Conservation (phyloP, 2,797 vertebrate genomes). For the Eulemur albifrons region DNA sequence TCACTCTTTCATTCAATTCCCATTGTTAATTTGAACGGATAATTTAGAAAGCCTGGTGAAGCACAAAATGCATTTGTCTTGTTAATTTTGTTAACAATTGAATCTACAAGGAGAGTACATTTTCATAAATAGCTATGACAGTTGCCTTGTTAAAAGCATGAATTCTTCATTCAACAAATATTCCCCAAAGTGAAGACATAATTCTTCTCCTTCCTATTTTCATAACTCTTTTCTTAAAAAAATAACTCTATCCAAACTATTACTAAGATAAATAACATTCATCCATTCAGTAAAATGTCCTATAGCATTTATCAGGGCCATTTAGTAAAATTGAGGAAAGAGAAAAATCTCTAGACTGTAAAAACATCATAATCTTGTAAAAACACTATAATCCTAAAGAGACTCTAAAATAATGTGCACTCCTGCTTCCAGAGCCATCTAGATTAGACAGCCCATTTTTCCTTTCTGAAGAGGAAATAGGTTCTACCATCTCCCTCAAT, state of each 20-base stretch:
- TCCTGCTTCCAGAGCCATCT: neutral
- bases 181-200: slow-evolving; percentile 19
- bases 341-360: neutral
- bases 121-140: slow-evolving; percentile 61
- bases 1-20: slow-evolving; percentile 44
- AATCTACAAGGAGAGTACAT: slow-evolving; percentile 40
- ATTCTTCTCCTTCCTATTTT: neutral
- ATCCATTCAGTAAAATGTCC: neutral
- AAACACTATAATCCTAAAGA: neutral
- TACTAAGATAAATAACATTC: neutral
- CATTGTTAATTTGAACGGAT: slow-evolving; percentile 59
- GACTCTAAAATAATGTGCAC: neutral
- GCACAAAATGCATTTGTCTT: slow-evolving; percentile 66
- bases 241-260: neutral
- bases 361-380: neutral
- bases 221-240: neutral
- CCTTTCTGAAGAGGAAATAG: neutral
- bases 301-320: neutral
- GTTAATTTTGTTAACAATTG: slow-evolving; percentile 69
- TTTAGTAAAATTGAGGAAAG: neutral
- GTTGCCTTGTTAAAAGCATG: slow-evolving; percentile 45
- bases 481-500: neutral
- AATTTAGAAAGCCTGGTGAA: slow-evolving; percentile 53
- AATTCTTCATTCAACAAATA: slow-evolving; percentile 54
- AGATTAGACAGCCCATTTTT: neutral